Conservation (phyloP, 2,888 invertebrate genomes). For the Amblyteles armatorius region DNA sequence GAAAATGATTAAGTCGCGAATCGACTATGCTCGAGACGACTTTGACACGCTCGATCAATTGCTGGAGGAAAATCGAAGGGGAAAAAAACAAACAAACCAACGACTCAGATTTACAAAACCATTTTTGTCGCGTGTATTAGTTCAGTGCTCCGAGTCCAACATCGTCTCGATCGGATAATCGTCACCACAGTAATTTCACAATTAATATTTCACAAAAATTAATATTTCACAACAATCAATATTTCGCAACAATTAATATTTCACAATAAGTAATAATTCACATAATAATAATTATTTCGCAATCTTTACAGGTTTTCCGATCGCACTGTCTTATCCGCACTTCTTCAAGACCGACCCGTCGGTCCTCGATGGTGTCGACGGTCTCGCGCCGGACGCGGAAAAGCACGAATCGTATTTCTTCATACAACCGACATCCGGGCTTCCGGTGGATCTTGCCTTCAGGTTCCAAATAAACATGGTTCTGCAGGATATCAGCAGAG, state of each 20-base stretch:
- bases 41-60: slow-evolving; percentile 51
- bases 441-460: slow-evolving; percentile 91
- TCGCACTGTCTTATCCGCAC: slow-evolving; percentile 95
- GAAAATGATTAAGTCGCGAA: slow-evolving; percentile 44
- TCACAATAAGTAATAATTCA: not conserved
- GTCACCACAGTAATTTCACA: not conserved
- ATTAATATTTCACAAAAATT: not conserved
- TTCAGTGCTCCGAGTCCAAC: not conserved
- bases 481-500: slow-evolving; percentile 88
- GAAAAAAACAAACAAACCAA: slow-evolving; percentile 26
- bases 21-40: slow-evolving; percentile 17
- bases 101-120: slow-evolving; percentile 39
- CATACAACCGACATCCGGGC: slow-evolving; percentile 92
- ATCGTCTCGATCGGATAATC: not conserved
- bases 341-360: slow-evolving; percentile 91
- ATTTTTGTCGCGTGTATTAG: not conserved
- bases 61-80: slow-evolving; percentile 26
- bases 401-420: slow-evolving; percentile 90
- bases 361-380: slow-evolving; percentile 89
- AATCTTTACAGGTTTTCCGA: slow-evolving; percentile 89
- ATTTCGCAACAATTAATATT: not conserved
- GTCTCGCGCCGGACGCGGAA: slow-evolving; percentile 87
- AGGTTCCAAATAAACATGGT: slow-evolving; percentile 96
- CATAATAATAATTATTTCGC: slow-evolving; percentile 14
- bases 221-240: not conserved